phyloP scores from a whole-genome alignment of 2,113 vertebrate genomes.

The Scatophagus argus region DNA sequence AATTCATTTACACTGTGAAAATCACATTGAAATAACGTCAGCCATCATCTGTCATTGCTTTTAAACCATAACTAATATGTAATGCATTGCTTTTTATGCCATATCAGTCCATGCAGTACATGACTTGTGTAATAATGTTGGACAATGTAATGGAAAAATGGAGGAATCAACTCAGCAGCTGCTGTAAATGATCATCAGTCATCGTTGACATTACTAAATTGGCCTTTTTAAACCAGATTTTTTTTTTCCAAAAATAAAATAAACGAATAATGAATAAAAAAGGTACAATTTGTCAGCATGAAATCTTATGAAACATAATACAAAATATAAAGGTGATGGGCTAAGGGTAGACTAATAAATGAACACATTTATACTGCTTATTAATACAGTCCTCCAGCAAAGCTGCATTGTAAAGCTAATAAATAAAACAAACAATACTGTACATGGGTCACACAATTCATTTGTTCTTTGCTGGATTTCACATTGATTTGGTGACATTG shows the following conservation, averaged over 20 bases:
- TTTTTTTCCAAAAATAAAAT: constrained; percentile 31
- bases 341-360: constrained; percentile 59
- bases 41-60: constrained; percentile 42
- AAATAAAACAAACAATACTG: constrained; percentile 81
- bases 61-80: constrained; percentile 36
- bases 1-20: constrained; percentile 56
- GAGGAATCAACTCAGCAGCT: constrained; percentile 6
- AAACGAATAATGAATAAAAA: constrained; percentile 48
- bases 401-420: constrained; percentile 78
- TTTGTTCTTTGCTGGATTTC: constrained; percentile 63
- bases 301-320: constrained; percentile 57
- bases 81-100: constrained; percentile 30
- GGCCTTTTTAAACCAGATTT: constrained; percentile 7
- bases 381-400: constrained; percentile 76
- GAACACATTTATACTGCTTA: constrained; percentile 67
- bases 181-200: background rate
- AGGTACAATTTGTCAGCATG: constrained; percentile 62
- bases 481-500: constrained; percentile 53
- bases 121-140: constrained; percentile 13
- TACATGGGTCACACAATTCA: constrained; percentile 72
- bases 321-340: constrained; percentile 54
- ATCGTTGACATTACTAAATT: constrained; percentile 1
- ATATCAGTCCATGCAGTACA: constrained; percentile 39
- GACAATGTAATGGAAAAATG: background rate
- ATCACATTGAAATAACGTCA: constrained; percentile 36